These are phyloP conservation scores for Chalcosyrphus nemorum DNA, from an alignment of 2,888 invertebrate genomes.

Conservation along the genomic window DNA sequence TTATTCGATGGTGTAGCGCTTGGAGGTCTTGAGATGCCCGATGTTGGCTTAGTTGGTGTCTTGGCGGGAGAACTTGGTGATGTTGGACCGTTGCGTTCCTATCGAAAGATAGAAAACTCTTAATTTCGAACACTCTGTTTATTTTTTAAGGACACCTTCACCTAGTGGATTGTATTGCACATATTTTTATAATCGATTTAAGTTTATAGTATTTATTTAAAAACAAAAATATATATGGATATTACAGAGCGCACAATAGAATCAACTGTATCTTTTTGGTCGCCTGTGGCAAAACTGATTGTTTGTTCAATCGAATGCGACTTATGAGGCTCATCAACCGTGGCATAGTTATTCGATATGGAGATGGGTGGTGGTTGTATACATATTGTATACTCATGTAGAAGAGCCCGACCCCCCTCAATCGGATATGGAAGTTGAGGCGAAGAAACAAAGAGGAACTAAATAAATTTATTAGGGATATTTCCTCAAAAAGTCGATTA, in stretches of 20 bases:
- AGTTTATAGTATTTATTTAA: constrained; percentile 39
- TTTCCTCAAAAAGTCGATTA: constrained; percentile 50
- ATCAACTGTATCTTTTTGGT: constrained; percentile 72
- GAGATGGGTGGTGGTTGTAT: constrained; percentile 46
- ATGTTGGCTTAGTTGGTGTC: constrained; percentile 83
- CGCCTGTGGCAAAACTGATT: constrained; percentile 75
- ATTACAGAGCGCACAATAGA: too few species aligned
- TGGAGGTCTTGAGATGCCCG: constrained; percentile 81
- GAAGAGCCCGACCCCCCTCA: background rate
- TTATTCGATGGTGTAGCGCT: constrained; percentile 82
- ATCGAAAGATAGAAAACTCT: constrained; percentile 7
- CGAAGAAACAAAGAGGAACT: constrained; percentile 2
- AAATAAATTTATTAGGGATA: constrained; percentile 59
- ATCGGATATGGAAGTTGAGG: constrained; percentile 28
- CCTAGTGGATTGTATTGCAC: constrained; percentile 29
- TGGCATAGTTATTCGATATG: constrained; percentile 66
- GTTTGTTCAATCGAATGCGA: constrained; percentile 75
- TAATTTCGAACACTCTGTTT: background rate
- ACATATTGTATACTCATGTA: background rate
- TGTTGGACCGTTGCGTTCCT: constrained; percentile 86
- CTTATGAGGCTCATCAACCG: constrained; percentile 73
- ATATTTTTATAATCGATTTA: constrained; percentile 40
- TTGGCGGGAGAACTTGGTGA: constrained; percentile 89
- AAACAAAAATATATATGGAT: too few species aligned
- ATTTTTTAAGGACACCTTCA: background rate